Base-by-base conservation (phyloP, 2,113 vertebrate species). In the Rhinopomastus cyanomelas region DNA sequence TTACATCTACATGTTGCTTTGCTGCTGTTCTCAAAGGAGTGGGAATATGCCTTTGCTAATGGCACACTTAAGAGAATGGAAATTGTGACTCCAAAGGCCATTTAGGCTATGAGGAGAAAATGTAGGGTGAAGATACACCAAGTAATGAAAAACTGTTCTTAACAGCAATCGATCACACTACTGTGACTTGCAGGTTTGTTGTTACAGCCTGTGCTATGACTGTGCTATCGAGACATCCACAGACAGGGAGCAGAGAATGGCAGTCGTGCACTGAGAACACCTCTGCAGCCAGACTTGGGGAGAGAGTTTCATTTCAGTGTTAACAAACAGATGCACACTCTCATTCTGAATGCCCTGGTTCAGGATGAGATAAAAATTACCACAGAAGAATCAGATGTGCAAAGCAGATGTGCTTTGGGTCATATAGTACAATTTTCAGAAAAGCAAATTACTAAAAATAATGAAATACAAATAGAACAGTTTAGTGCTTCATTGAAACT, bases 121-220 rank as follows among this genome's bases (percentile, higher is more conserved):
- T 8, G 19, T 18, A 49, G 14, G 9, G 8, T 19, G 42, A 27
- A 80, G 85, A 65, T n/a, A 67, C 5, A n/a, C 6, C 30, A 65
- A 3, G 2, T 53, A 74, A 56, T 39, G 32, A 67, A 66, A 71
- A 64, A 52, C 57, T 2, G 2, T 52, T 42, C 6, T 34, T 81
- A 80, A 37, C 68, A 32, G 3, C 17, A 23, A 14, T 25, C 0
- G 0, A 16, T 55, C 19, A 5, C 30, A 25, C 3, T 8, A 25
- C 16, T 46, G 22, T 26, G 29, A 59, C 75, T 55, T 67, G 9
- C 11, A 57, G 25, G 36, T 36, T 25, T 61, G 12, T 60, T 6
- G 14, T 66, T 86, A 46, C 21, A 46, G n/a, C 4, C 15, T 0
- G 0, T 36, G n/a, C 14, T 30, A 29, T 8, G 8, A 19, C 9